Evolutionary conservation across 2,797 vertebrate genomes (phyloP), one percentile per base, ranked within the genome.

Genomic region (Anguilla anguilla): DNA sequence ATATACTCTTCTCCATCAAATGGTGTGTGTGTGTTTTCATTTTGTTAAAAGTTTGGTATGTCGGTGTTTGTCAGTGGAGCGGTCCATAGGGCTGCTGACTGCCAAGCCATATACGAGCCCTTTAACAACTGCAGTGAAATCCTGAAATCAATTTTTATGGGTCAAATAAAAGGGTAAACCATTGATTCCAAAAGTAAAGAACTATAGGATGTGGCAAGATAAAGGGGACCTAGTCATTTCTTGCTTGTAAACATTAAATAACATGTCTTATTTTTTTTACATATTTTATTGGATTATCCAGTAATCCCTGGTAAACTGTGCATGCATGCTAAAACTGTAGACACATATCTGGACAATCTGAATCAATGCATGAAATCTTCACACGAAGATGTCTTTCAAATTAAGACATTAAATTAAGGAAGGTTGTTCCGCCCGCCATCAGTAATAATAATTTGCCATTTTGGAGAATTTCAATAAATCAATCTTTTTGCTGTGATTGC

Each of bases 121-220:
- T 82, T n/a, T 82, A 82, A 82, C 79, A 82, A 46, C 79, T 51
- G 79, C 46, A 28, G 43, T 51, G 22, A 82, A 82, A 82, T 82
- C 79, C 46, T 49, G 9, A 51, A 51, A 82, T 49, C 43, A 5
- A 82, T 82, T 22, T 82, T 82, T 82, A 82, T 46, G 10, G 43
- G 46, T 51, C 79, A 49, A 25, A 49, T 19, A 25, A 46, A 51
- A 22, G 46, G 19, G 7, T 9, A 46, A 15, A 82, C 43, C 25
- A 51, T 4, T 11, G 46, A 51, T 82, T n/a, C 22, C 46, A 1
- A 77, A n/a, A 82, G 46, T 11, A 51, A 82, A 49, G 79, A 3
- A 25, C 79, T 2, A n/a, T 51, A n/a, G 3, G 46, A 6, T n/a
- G 10, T 19, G 22, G 25, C 9, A 51, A 46, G 19, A 49, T 7